These are phyloP conservation scores for Atherinomorus stipes DNA, from an alignment of 2,113 vertebrate genomes.

Conservation along the genomic window DNA sequence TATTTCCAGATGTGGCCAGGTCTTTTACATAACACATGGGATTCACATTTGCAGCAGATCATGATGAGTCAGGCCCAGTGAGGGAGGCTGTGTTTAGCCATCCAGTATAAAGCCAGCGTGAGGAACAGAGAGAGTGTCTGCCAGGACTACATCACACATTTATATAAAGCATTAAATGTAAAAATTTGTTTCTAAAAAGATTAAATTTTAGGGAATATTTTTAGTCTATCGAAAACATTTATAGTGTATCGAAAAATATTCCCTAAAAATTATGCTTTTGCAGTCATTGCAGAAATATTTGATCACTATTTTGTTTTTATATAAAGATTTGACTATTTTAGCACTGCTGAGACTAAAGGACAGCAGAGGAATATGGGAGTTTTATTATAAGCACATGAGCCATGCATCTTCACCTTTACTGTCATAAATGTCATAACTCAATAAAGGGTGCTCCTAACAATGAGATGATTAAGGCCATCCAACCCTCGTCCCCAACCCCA, in stretches of 20 bases:
- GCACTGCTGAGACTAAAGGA: background rate
- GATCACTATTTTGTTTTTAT: background rate
- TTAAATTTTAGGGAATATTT: too few relatives aligned
- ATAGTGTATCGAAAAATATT: too few relatives aligned
- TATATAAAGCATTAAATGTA: constrained; percentile 6
- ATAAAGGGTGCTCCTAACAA: background rate
- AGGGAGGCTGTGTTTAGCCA: constrained; percentile 33
- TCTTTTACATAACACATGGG: constrained; percentile 33
- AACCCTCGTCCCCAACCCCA: background rate
- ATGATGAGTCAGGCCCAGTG: constrained; percentile 34
- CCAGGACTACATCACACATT: constrained; percentile 62
- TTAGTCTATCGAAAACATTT: too few relatives aligned
- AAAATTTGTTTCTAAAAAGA: too few relatives aligned
- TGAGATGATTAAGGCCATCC: background rate
- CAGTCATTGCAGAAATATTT: background rate
- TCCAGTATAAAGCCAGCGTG: constrained; percentile 60
- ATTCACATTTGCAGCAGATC: constrained; percentile 54
- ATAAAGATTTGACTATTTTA: background rate
- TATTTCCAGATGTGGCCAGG: background rate
- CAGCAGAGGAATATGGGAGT: background rate
- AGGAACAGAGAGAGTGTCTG: constrained; percentile 66
- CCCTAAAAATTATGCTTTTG: too few relatives aligned
- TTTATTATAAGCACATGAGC: background rate
- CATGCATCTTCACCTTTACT: background rate
- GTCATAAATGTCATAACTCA: background rate